Evolutionary conservation across 2,113 vertebrate species (phyloP).

Genomic region (Aegotheles bennettii): DNA sequence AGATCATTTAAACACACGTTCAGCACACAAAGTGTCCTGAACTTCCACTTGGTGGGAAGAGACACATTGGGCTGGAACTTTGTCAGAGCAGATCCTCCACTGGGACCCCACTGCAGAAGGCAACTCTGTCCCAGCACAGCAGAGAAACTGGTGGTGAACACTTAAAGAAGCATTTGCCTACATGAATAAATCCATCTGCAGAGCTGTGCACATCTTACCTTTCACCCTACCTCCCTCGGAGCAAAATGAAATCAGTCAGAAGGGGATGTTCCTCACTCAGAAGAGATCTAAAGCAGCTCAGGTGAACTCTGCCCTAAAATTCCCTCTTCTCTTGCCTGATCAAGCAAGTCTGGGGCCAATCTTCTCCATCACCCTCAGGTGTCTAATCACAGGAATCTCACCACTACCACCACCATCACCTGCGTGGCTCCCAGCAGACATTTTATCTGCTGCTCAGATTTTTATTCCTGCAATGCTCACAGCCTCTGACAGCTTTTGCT

Average conservation of each 20-base stretch:
- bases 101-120: neutral
- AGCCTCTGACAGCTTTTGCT: neutral
- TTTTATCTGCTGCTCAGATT: neutral
- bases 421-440: neutral
- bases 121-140: neutral
- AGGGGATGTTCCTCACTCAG: accelerated
- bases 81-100: neutral
- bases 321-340: neutral
- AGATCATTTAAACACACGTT: neutral
- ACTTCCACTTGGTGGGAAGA: neutral
- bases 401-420: neutral
- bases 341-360: neutral
- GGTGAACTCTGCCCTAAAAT: neutral
- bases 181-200: neutral
- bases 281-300: neutral
- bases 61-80: accelerated
- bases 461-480: neutral
- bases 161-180: neutral
- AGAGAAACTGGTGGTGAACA: neutral
- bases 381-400: neutral
- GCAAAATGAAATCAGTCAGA: neutral
- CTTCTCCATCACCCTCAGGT: neutral
- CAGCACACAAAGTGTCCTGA: neutral
- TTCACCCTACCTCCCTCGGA: neutral
- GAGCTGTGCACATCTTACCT: neutral